Conservation (phyloP, 2,797 vertebrate genomes). For the Xenentodon cancila region DNA sequence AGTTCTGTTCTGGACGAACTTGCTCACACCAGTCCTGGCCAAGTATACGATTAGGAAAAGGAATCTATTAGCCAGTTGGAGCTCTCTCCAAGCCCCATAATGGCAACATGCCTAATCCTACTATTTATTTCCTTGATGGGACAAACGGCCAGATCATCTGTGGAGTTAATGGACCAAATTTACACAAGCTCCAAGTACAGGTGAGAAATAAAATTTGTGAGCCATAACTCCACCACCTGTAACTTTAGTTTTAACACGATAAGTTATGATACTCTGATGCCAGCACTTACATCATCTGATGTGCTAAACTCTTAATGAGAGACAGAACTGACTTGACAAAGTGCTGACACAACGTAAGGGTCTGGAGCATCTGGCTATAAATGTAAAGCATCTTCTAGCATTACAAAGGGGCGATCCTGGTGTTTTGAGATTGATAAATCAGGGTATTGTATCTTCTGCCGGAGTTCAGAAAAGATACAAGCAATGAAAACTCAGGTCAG, state of each 20-base stretch:
- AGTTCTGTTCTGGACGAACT: constrained; percentile 11
- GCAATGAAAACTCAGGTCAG: too few relatives aligned
- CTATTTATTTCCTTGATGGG: constrained; percentile 54
- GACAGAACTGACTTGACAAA: constrained; percentile 58
- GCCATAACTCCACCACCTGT: constrained; percentile 43
- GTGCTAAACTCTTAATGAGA: constrained; percentile 58
- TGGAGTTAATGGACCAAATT: constrained; percentile 39
- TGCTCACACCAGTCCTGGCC: constrained; percentile 29
- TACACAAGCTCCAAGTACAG: constrained; percentile 50
- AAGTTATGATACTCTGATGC: constrained; percentile 48
- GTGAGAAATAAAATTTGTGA: constrained; percentile 63
- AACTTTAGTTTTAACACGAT: constrained; percentile 41
- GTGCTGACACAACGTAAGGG: constrained; percentile 47
- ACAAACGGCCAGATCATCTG: constrained; percentile 57
- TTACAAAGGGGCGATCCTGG: constrained; percentile 38
- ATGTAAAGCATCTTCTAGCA: constrained; percentile 25
- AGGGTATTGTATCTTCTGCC: too few relatives aligned
- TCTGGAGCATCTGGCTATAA: constrained; percentile 48
- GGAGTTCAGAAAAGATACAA: too few relatives aligned
- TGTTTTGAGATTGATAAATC: constrained; percentile 4
- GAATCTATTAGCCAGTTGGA: constrained; percentile 36
- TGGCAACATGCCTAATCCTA: constrained; percentile 56
- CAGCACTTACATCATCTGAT: constrained; percentile 61
- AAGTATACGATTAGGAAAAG: constrained; percentile 49
- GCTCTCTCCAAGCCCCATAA: constrained; percentile 57